phyloP scores from a whole-genome alignment of 2,797 vertebrate genomes.

The Rhyacichthys aspro region DNA sequence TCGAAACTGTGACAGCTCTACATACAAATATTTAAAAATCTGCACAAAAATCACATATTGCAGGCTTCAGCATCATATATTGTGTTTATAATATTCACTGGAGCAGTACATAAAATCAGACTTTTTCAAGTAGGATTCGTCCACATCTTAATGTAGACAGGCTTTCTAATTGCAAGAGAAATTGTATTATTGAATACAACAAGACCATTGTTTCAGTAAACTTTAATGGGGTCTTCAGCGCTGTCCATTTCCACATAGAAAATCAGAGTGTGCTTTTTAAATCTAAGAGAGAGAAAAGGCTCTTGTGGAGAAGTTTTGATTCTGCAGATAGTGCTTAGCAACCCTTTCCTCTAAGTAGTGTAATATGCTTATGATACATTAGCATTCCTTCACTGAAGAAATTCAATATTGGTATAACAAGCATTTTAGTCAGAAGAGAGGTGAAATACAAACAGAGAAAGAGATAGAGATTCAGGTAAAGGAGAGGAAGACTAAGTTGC shows the following conservation, averaged over 20 bases:
- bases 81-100: conserved; percentile 15
- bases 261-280: conserved; percentile 46
- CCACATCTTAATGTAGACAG: conserved; percentile 57
- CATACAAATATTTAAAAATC: conserved; percentile 18
- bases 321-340: conserved; percentile 71
- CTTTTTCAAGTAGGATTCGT: conserved; percentile 52
- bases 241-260: conserved; percentile 47
- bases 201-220: conserved; percentile 61
- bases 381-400: conserved; percentile 73
- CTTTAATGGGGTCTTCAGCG: too few relatives aligned
- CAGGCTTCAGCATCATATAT: conserved; percentile 7
- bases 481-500: conserved; percentile 41
- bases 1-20: conserved; percentile 9
- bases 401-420: conserved; percentile 71
- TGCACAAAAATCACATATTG: conserved; percentile 7
- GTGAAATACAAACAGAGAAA: conserved; percentile 24
- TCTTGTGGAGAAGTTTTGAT: conserved; percentile 62
- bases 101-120: conserved; percentile 18
- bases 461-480: conserved; percentile 57
- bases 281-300: conserved; percentile 37
- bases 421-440: conserved; percentile 38
- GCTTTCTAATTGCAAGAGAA: conserved; percentile 52
- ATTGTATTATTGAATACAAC: conserved; percentile 65
- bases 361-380: conserved; percentile 77
- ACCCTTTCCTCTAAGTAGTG: conserved; percentile 57